These are phyloP conservation scores for Lamproptera curius DNA, from an alignment of 2,888 invertebrate genomes.

Conservation along the genomic window DNA sequence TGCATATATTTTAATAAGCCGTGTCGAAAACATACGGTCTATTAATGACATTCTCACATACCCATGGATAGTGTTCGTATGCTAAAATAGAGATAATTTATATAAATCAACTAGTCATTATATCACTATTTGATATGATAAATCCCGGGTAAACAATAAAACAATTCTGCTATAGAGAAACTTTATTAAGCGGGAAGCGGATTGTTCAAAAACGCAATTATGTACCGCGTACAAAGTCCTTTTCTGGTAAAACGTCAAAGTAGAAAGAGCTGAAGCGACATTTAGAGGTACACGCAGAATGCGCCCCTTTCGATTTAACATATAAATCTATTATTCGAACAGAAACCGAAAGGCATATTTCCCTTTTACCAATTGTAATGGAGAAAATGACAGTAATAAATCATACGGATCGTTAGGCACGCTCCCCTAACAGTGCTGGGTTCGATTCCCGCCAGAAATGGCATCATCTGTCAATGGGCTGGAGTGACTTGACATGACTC, in stretches of 20 bases:
- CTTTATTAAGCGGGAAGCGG: slow-evolving; percentile 43
- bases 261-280: slow-evolving; percentile 27
- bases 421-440: slow-evolving; percentile 61
- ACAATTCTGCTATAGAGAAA: slow-evolving; percentile 27
- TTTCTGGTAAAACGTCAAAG: slow-evolving; percentile 27
- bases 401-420: slow-evolving; percentile 76
- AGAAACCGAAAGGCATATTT: slow-evolving; percentile 39
- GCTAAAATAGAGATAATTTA: too few relatives aligned
- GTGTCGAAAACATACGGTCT: too few relatives aligned
- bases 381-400: slow-evolving; percentile 73
- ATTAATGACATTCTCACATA: too few relatives aligned
- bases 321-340: slow-evolving; percentile 27
- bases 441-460: slow-evolving; percentile 76
- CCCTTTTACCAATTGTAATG: slow-evolving; percentile 27
- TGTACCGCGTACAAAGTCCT: slow-evolving; percentile 45
- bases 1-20: too few relatives aligned
- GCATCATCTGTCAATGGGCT: slow-evolving; percentile 75
- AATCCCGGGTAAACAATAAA: slow-evolving; percentile 15
- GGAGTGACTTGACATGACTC: slow-evolving; percentile 70
- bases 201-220: slow-evolving; percentile 61
- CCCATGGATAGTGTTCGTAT: too few relatives aligned
- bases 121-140: too few relatives aligned
- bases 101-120: too few relatives aligned
- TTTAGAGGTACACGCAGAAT: slow-evolving; percentile 1
- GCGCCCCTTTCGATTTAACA: slow-evolving; percentile 17